Conservation (phyloP, 2,113 vertebrate genomes). For the Girardinichthys multiradiatus region DNA sequence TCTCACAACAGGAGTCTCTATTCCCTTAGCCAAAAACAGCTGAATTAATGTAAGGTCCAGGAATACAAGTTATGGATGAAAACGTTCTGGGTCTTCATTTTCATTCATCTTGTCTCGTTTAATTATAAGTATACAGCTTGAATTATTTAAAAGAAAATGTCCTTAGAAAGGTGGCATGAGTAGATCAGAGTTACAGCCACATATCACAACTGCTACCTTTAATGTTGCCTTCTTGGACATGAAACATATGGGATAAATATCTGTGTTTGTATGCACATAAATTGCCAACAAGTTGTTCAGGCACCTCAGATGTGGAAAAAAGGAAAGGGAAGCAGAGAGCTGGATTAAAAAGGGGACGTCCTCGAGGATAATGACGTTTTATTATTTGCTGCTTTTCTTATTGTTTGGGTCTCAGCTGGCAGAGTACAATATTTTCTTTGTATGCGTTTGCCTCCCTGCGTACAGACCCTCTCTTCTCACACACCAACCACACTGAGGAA, state of each 20-base stretch:
- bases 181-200: no score
- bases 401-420: conserved; percentile 67
- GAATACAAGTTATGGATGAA: no score
- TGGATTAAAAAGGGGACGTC: background rate
- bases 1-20: no score
- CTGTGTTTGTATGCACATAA: background rate
- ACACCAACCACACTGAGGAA: conserved; percentile 27
- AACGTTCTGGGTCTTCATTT: no score
- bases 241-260: background rate
- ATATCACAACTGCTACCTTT: no score
- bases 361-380: conserved; percentile 31
- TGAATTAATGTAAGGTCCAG: no score
- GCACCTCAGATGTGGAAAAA: background rate
- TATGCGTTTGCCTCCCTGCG: conserved; percentile 14
- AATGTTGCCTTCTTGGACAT: no score
- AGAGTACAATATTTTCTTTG: conserved; percentile 20
- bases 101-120: no score
- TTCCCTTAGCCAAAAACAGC: no score
- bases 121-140: no score
- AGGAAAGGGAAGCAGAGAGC: background rate
- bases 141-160: no score
- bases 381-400: conserved; percentile 44
- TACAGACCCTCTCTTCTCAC: background rate
- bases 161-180: no score
- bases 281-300: background rate